Percentiles rank a stretch among this genome's conserved stretches.
phyloP scores from a whole-genome alignment of 2,113 vertebrate genomes.

The Muscicapa adusta region DNA sequence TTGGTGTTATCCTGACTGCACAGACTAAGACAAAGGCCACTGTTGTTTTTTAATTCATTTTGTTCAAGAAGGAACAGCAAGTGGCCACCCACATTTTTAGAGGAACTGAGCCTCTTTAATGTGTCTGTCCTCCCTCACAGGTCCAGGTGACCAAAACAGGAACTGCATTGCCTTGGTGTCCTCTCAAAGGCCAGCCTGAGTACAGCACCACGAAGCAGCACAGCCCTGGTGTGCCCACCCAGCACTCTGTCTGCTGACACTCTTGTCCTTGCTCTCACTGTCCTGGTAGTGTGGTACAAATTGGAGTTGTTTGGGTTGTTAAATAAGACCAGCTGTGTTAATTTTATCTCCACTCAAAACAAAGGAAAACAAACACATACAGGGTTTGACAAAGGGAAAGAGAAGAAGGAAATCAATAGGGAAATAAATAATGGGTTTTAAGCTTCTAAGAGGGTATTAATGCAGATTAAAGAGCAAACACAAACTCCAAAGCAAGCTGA shows the following conservation, averaged over 20 bases:
- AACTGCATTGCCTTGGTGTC: background rate
- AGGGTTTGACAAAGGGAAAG: background rate
- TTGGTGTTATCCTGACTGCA: background rate
- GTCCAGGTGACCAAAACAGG: background rate
- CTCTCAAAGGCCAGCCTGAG: background rate
- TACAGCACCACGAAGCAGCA: fast-evolving
- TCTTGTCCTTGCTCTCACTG: background rate
- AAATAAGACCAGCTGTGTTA: conserved; percentile 54
- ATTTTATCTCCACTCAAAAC: conserved; percentile 64
- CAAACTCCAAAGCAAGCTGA: conserved; percentile 67
- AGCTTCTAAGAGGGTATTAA: conserved; percentile 72
- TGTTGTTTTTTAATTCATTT: background rate
- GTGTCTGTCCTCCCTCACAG: background rate
- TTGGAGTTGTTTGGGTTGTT: conserved; percentile 30
- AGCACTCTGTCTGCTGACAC: background rate
- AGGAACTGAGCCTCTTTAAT: background rate
- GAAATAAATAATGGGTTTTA: conserved; percentile 69
- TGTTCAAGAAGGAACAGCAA: background rate
- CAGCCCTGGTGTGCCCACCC: background rate
- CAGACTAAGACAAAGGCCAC: background rate
- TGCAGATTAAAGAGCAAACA: conserved; percentile 66
- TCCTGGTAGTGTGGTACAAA: background rate
- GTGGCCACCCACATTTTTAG: background rate
- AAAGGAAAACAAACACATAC: background rate
- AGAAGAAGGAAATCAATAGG: conserved; percentile 62